Evolutionary conservation across 1,140 invertebrate genomes (phyloP), one percentile per base, ranked within the genome.

Genomic region (Galendromus occidentalis): DNA sequence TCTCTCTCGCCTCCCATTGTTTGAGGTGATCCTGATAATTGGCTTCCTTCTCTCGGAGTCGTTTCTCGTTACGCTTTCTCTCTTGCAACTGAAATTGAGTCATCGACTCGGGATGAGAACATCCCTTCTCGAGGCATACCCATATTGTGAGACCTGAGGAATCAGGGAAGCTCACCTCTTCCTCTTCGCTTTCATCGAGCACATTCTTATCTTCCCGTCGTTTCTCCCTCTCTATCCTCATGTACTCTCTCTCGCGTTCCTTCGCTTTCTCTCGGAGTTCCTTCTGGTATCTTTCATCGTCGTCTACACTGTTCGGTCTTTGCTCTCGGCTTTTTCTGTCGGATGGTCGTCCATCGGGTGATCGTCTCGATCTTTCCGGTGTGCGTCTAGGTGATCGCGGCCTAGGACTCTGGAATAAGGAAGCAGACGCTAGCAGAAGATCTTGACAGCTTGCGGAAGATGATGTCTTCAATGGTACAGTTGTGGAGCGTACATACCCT

Each of bases 1-100:
- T 82, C 79, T 98, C 95, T 65, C 94, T 80, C 0, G 82, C 81
- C 77, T 98, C 93, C 94, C 94, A 98, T 67, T 85, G 84, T 66
- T 87, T 81, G 47, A 82, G 73, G 72, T 85, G 76, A 75, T 84
- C 77, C 73, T 95, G 89, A 78, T 96, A 96, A 17, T 88, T 86
- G 14, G 85, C 84, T 78, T 96, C 91, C 75, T 94, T 94, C 74
- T 96, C 91, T 22, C 90, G 75, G 0, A 91, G 84, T 76, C 88
- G 84, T 74, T 91, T 85, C 72, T 96, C 91, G 20, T 85, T 78
- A 71, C 91, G 86, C 72, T 91, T 88, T 72, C 86, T 84, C 72
- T 96, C 91, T 66, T 89, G 84, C 1, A 83, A 80, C 74, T 97
- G 14, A n/a, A n/a, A n/a, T n/a, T n/a, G n/a, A n/a, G n/a, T n/a